phyloP scores from a whole-genome alignment of 2,113 vertebrate genomes.

The Monarcha castaneiventris region DNA sequence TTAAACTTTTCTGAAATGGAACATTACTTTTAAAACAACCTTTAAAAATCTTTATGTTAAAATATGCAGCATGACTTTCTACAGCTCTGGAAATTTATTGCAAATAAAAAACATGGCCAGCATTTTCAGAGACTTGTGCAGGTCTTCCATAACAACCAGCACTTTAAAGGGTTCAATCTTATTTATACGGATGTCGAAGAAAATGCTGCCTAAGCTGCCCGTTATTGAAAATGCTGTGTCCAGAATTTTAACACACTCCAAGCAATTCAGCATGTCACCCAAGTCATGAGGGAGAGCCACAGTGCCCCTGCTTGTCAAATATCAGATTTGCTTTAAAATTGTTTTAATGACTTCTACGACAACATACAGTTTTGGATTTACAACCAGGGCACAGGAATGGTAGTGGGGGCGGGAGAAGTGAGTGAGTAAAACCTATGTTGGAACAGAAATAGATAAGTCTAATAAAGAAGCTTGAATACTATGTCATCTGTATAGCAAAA shows the following conservation, averaged over 20 bases:
- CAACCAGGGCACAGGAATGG: background rate
- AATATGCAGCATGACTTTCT: background rate
- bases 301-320: conserved; percentile 14
- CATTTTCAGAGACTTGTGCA: background rate
- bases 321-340: conserved; percentile 25
- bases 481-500: background rate
- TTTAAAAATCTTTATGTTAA: background rate
- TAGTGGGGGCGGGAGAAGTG: too few species aligned
- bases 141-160: background rate
- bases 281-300: background rate
- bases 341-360: background rate
- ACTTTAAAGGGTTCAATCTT: background rate
- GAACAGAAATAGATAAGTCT: background rate
- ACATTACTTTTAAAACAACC: background rate
- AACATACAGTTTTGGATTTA: background rate
- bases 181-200: background rate
- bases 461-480: background rate
- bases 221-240: background rate
- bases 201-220: background rate
- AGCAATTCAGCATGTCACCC: background rate
- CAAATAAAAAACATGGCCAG: background rate
- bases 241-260: conserved; percentile 4
- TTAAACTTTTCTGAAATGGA: background rate
- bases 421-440: background rate
- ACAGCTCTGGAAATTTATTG: background rate